phyloP scores from a whole-genome alignment of 2,797 vertebrate species.

The Salarias fasciatus region DNA sequence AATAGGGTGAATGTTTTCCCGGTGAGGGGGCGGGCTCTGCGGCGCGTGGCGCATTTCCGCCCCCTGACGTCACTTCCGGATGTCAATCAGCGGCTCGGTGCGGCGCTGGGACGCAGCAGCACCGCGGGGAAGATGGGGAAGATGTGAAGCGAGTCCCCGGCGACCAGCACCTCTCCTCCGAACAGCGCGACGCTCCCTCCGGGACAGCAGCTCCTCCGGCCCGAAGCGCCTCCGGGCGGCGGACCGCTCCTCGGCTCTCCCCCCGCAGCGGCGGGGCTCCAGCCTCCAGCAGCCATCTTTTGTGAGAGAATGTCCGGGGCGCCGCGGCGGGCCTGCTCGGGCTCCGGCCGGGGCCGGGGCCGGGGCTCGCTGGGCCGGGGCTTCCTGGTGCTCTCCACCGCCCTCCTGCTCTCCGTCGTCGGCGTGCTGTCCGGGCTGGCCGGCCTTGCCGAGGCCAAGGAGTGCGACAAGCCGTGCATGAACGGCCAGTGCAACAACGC shows the following conservation, averaged over 20 bases:
- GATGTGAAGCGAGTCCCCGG: constrained; percentile 71
- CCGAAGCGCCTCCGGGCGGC: background rate
- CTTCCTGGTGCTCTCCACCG: constrained; percentile 63
- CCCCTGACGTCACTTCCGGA: constrained; percentile 80
- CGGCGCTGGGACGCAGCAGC: constrained; percentile 70
- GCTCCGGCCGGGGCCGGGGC: constrained; percentile 58
- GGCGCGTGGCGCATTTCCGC: constrained; percentile 77
- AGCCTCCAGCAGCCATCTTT: constrained; percentile 75
- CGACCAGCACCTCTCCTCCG: constrained; percentile 28
- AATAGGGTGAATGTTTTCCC: no score
- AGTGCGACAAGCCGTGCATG: constrained; percentile 93
- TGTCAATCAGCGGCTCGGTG: constrained; percentile 81
- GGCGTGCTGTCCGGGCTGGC: constrained; percentile 73
- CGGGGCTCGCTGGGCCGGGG: constrained; percentile 63
- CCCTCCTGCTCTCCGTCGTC: constrained; percentile 69
- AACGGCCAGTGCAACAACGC: constrained; percentile 90
- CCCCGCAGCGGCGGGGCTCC: constrained; percentile 49
- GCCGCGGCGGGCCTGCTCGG: constrained; percentile 73
- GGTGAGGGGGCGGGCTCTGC: background rate
- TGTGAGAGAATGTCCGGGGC: constrained; percentile 77
- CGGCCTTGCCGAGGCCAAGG: constrained; percentile 82
- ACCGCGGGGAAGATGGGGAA: constrained; percentile 74
- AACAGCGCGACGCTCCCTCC: constrained; percentile 2
- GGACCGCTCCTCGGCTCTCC: constrained; percentile 5
- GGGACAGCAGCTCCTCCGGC: background rate